These are phyloP conservation scores for Balearica regulorum DNA, from an alignment of 2,797 vertebrate genomes.

Conservation along the genomic window DNA sequence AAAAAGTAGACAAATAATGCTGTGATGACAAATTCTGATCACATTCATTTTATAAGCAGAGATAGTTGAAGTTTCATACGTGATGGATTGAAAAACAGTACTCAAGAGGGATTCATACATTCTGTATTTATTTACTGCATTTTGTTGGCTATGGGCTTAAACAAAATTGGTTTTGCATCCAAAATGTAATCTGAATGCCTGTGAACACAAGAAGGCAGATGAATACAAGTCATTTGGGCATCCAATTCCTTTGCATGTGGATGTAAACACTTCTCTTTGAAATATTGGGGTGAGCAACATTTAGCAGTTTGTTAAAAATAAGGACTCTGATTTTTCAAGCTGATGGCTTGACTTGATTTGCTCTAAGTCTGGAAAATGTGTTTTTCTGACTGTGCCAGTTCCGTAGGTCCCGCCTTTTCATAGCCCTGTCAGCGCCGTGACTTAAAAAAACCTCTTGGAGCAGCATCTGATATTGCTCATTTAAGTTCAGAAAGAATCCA, in stretches of 20 bases:
- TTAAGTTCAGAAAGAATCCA: not conserved
- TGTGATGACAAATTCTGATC: not conserved
- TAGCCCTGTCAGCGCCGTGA: not conserved
- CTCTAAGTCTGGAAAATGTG: not conserved
- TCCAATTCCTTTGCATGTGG: not conserved
- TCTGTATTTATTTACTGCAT: conserved; percentile 37
- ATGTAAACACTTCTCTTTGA: not conserved
- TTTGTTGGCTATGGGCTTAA: conserved; percentile 30
- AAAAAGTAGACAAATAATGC: conserved; percentile 8
- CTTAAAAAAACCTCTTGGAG: not conserved
- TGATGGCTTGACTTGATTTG: not conserved
- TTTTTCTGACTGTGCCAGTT: not conserved
- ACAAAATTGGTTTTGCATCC: conserved; percentile 31
- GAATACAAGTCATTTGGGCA: conserved; percentile 4
- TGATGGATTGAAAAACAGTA: conserved; percentile 41
- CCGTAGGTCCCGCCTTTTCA: not conserved
- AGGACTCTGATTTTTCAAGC: not conserved
- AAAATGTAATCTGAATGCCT: conserved; percentile 24
- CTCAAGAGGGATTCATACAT: conserved; percentile 13
- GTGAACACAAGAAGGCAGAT: not conserved
- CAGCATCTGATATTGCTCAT: not conserved
- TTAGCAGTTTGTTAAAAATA: not conserved
- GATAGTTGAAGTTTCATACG: not conserved
- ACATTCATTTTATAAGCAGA: conserved; percentile 7
- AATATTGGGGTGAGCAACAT: not conserved